Evolutionary conservation across 2,888 invertebrate genomes (phyloP).

Genomic region (Heliconius charithonia): DNA sequence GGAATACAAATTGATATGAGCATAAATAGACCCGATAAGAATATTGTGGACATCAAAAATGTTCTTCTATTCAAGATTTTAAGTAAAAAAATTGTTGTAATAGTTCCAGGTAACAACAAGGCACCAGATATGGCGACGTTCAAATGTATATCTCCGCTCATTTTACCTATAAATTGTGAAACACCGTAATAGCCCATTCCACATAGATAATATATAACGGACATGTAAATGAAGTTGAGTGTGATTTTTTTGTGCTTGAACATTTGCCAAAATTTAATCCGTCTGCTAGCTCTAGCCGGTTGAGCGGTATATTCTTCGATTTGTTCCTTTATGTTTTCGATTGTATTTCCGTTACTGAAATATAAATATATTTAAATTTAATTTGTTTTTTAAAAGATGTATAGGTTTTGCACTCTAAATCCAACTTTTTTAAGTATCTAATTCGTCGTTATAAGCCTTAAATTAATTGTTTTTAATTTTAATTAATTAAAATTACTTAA

Average conservation of each 20-base stretch:
- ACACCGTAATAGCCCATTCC: slow-evolving; percentile 94
- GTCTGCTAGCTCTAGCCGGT: slow-evolving; percentile 42
- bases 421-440: too few species aligned
- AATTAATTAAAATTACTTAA: too few species aligned
- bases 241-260: slow-evolving; percentile 79
- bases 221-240: slow-evolving; percentile 86
- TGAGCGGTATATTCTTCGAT: slow-evolving; percentile 56
- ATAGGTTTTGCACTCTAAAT: too few species aligned
- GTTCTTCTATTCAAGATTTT: slow-evolving; percentile 85
- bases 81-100: slow-evolving; percentile 82
- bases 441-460: too few species aligned
- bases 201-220: slow-evolving; percentile 89
- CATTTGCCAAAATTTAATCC: slow-evolving; percentile 65
- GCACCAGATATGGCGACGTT: slow-evolving; percentile 90
- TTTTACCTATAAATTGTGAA: slow-evolving; percentile 89
- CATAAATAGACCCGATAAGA: slow-evolving; percentile 66
- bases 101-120: slow-evolving; percentile 85
- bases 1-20: slow-evolving; percentile 61
- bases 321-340: slow-evolving; percentile 58
- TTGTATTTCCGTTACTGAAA: slow-evolving; percentile 60
- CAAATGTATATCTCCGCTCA: slow-evolving; percentile 89
- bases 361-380: background rate
- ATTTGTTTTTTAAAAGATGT: background rate
- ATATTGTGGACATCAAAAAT: slow-evolving; percentile 84
- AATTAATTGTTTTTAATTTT: too few species aligned